phyloP scores from a whole-genome alignment of 37 sponge, comb jelly and placozoan genomes.

The Beroe forskalii region DNA sequence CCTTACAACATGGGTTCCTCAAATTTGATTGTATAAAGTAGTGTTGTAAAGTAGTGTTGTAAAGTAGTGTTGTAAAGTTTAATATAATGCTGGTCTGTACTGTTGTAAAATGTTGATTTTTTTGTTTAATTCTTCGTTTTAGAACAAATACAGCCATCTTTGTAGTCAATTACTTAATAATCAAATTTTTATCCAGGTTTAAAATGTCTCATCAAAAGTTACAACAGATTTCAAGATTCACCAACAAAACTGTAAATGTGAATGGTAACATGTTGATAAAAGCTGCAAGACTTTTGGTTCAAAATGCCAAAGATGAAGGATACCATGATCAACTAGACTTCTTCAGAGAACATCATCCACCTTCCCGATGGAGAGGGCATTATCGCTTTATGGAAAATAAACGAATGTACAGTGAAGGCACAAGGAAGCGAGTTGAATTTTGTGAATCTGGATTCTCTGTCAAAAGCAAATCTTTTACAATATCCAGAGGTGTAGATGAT shows the following conservation, averaged over 20 bases:
- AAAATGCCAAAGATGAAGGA: not conserved
- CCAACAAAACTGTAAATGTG: constrained; percentile 35
- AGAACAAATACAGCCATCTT: not conserved
- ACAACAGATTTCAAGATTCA: constrained; percentile 42
- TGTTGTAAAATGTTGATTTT: too few species aligned
- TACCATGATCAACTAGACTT: not conserved
- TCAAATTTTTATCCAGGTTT: not conserved
- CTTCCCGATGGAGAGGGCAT: not conserved
- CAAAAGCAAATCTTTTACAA: not conserved
- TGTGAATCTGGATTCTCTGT: not conserved
- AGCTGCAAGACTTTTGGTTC: not conserved
- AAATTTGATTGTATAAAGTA: too few species aligned
- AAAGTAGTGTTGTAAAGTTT: too few species aligned
- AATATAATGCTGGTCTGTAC: too few species aligned
- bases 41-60: too few species aligned
- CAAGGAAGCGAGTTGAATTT: not conserved
- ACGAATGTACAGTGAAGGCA: constrained; percentile 56
- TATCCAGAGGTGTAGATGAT: not conserved
- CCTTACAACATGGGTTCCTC: too few species aligned
- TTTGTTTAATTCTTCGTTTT: too few species aligned
- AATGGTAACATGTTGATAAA: not conserved
- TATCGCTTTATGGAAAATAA: constrained; percentile 41
- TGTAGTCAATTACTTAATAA: not conserved
- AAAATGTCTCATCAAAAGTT: not conserved
- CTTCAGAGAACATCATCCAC: not conserved